These are phyloP conservation scores for Opisthograptis luteolata DNA, from an alignment of 2,888 invertebrate genomes.

Conservation along the genomic window DNA sequence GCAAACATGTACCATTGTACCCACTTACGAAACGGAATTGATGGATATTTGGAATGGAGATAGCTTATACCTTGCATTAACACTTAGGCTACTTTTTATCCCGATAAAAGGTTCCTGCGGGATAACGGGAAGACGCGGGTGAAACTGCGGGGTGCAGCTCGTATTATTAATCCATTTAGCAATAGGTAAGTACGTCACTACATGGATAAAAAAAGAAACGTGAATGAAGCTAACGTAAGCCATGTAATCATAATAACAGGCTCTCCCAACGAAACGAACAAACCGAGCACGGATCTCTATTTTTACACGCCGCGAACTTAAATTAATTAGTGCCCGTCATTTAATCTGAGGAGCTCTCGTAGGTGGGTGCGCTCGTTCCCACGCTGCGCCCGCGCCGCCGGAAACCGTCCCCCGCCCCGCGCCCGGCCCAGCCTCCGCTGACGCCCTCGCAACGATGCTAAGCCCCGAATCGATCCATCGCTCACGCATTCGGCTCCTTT, in stretches of 20 bases:
- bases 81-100: too few species aligned
- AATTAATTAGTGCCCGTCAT: slow-evolving; percentile 81
- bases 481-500: slow-evolving; percentile 74
- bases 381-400: slow-evolving; percentile 79
- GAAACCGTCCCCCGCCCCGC: slow-evolving; percentile 61
- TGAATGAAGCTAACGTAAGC: slow-evolving; percentile 18
- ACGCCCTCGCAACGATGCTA: slow-evolving; percentile 58
- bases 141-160: too few species aligned
- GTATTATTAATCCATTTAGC: not conserved
- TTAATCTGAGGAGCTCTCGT: slow-evolving; percentile 73
- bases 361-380: slow-evolving; percentile 78
- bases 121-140: too few species aligned
- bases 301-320: slow-evolving; percentile 56
- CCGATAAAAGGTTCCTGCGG: too few species aligned
- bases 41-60: too few species aligned
- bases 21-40: too few species aligned
- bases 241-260: slow-evolving; percentile 32
- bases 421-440: slow-evolving; percentile 44
- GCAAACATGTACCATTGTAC: too few species aligned
- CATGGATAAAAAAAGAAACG: slow-evolving; percentile 17
- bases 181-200: too few species aligned
- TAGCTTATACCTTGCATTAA: too few species aligned
- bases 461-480: slow-evolving; percentile 71
- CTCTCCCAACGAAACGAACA: slow-evolving; percentile 41
- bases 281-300: slow-evolving; percentile 57